phyloP scores from a whole-genome alignment of 2,888 invertebrate genomes.

The Pterostichus niger region DNA sequence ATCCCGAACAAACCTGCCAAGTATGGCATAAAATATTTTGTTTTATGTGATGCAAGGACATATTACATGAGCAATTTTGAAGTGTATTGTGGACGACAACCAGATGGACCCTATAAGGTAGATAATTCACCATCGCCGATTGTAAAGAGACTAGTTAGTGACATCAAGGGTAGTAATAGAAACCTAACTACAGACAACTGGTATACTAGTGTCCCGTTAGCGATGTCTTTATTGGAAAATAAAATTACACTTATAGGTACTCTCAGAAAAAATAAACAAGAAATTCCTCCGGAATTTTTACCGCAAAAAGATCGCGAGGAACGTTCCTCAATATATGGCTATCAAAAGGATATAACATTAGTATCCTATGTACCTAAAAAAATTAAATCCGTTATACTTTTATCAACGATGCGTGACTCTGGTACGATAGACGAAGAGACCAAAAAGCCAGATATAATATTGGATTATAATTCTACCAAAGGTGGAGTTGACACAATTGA shows the following conservation, averaged over 20 bases:
- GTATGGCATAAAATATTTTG: conserved; percentile 59
- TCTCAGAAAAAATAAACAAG: too few relatives aligned
- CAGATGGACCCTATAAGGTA: conserved; percentile 65
- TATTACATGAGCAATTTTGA: conserved; percentile 68
- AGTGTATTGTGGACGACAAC: conserved; percentile 68
- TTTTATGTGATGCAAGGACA: too few relatives aligned
- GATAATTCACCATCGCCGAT: conserved; percentile 54
- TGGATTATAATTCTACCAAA: too few relatives aligned
- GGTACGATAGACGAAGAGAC: conserved; percentile 32
- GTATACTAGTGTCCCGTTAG: conserved; percentile 63
- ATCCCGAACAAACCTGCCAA: conserved; percentile 51
- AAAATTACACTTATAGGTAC: too few relatives aligned
- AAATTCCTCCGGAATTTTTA: too few relatives aligned
- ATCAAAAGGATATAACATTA: too few relatives aligned
- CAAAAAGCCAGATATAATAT: too few relatives aligned
- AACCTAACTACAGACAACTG: conserved; percentile 70
- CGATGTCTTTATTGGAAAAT: neutral
- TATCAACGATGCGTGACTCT: conserved; percentile 36
- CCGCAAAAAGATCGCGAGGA: neutral
- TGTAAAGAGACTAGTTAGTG: conserved; percentile 60
- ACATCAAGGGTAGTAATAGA: conserved; percentile 65
- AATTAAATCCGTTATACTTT: conserved; percentile 22
- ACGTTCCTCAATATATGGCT: too few relatives aligned
- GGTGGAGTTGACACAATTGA: too few relatives aligned
- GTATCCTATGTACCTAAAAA: conserved; percentile 26